These are phyloP conservation scores for Microctenopoma lineatum DNA, from an alignment of 2,797 vertebrate genomes.

Conservation along the genomic window DNA sequence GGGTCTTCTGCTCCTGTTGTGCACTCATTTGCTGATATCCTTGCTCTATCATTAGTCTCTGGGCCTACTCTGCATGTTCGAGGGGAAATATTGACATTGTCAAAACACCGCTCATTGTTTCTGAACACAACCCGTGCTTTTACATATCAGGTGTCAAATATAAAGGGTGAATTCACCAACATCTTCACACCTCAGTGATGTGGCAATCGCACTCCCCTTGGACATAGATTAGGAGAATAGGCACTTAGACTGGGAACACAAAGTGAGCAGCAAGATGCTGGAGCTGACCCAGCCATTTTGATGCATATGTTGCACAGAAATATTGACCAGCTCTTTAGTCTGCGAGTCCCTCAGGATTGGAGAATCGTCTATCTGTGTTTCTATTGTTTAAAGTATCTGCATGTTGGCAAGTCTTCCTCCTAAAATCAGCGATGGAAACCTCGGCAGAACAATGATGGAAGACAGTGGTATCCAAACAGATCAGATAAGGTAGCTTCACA, in stretches of 20 bases:
- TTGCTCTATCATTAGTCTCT: conserved; percentile 72
- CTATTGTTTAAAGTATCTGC: conserved; percentile 83
- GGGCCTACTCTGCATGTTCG: conserved; percentile 78
- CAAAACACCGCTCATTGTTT: conserved; percentile 65
- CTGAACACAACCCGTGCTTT: conserved; percentile 63
- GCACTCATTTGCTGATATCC: conserved; percentile 77
- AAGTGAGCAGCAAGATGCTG: conserved; percentile 61
- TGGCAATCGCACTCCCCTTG: conserved; percentile 58
- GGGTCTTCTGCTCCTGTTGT: conserved; percentile 68
- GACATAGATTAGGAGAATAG: conserved; percentile 66
- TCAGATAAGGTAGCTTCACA: conserved; percentile 28
- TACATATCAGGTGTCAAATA: conserved; percentile 74
- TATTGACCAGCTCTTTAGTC: conserved; percentile 87
- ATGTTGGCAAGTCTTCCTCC: conserved; percentile 74
- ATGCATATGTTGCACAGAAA: conserved; percentile 80
- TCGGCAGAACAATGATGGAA: conserved; percentile 70
- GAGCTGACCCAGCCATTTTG: conserved; percentile 81
- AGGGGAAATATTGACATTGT: conserved; percentile 79
- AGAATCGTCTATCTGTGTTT: conserved; percentile 85
- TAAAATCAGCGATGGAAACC: conserved; percentile 74
- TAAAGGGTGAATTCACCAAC: conserved; percentile 74
- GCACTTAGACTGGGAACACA: conserved; percentile 64
- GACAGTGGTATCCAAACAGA: conserved; percentile 51
- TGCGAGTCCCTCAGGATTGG: conserved; percentile 78
- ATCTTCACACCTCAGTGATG: conserved; percentile 69